phyloP scores from a whole-genome alignment of 2,888 invertebrate species.

The Spisula subtruncata region DNA sequence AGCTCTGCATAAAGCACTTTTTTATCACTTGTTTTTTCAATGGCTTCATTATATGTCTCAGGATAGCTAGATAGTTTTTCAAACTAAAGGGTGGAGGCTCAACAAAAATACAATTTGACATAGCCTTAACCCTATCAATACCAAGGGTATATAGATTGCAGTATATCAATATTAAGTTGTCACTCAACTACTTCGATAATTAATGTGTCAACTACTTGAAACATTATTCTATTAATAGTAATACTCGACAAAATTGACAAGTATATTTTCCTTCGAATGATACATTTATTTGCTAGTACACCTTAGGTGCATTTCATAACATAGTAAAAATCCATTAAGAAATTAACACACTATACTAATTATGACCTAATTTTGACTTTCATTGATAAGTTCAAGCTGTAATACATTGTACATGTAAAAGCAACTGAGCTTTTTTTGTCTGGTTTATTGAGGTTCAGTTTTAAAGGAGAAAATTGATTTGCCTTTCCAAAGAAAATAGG shows the following conservation, averaged over 20 bases:
- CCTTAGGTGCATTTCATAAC: slow-evolving; percentile 8
- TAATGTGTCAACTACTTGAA: not conserved
- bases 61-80: too few species aligned
- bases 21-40: too few species aligned
- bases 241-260: not conserved
- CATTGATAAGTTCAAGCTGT: not conserved
- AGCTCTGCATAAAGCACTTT: too few species aligned
- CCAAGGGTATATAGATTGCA: not conserved
- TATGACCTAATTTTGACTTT: not conserved
- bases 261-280: not conserved
- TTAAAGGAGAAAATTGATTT: not conserved
- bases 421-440: not conserved
- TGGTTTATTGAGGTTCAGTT: not conserved
- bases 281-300: not conserved
- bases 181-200: not conserved
- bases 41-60: too few species aligned
- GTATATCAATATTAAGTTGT: not conserved
- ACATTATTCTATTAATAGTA: not conserved
- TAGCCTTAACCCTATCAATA: not conserved
- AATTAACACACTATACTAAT: not conserved
- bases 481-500: too few species aligned
- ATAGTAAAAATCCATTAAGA: not conserved
- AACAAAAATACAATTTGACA: too few species aligned
- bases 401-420: too few species aligned
- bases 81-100: too few species aligned